Evolutionary conservation across 2,113 vertebrate genomes (phyloP).

Genomic region (Tachycineta bicolor): DNA sequence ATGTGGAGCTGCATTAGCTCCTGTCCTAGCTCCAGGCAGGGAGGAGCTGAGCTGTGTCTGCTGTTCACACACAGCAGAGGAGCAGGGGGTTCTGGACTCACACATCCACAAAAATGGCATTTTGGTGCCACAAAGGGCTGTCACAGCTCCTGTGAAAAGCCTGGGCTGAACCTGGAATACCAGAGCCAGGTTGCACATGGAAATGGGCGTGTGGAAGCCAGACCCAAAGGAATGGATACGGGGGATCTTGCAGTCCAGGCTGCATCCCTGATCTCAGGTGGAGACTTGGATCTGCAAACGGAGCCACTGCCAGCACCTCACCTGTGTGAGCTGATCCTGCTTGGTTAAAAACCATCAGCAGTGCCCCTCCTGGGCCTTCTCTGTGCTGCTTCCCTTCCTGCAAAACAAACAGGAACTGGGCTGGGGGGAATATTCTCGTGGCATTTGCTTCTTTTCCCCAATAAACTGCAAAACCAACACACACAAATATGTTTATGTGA

Average conservation of each 20-base stretch:
- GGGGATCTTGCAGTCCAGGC: background rate
- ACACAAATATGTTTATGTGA: conserved; percentile 7
- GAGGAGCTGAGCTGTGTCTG: background rate
- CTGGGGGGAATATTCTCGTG: background rate
- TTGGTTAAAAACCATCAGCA: background rate
- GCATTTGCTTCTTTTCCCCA: conserved; percentile 18
- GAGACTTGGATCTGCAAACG: background rate
- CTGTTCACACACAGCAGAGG: background rate
- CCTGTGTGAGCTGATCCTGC: background rate
- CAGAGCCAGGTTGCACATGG: background rate
- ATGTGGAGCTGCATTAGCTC: background rate
- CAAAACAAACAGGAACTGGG: background rate
- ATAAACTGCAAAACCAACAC: conserved; percentile 22
- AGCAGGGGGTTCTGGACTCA: background rate
- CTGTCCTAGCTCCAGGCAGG: background rate
- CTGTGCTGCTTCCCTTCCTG: background rate
- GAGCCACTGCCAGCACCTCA: background rate
- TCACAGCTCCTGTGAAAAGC: background rate
- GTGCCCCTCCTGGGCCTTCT: background rate
- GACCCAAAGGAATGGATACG: background rate
- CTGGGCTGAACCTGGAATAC: background rate
- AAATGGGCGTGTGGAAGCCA: background rate
- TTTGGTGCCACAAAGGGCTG: background rate
- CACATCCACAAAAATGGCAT: background rate
- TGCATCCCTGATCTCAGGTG: accelerated